Percentiles rank a stretch among this genome's conserved stretches.
phyloP scores from a whole-genome alignment of 2,113 vertebrate species.

The Patagioenas fasciata region DNA sequence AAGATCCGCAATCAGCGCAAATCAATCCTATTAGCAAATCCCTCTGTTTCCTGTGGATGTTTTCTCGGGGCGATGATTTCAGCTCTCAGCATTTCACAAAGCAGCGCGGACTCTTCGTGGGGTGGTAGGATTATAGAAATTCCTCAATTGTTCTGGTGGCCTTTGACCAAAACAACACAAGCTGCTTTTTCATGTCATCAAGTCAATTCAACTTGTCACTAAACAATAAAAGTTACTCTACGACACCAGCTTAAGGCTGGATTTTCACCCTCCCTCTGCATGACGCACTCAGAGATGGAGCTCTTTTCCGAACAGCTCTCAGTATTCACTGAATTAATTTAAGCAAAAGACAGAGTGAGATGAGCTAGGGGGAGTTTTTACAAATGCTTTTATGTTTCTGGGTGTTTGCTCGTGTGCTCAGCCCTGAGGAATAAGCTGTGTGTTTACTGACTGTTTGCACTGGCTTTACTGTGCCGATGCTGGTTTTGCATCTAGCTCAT shows the following conservation, averaged over 20 bases:
- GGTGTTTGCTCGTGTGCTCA: neutral
- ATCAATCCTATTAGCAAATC: neutral
- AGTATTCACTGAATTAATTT: neutral
- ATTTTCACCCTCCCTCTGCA: neutral
- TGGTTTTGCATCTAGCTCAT: neutral
- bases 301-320: neutral
- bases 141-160: neutral
- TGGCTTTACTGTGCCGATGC: neutral
- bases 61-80: rapidly evolving
- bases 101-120: neutral
- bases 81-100: neutral
- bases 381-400: neutral
- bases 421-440: neutral
- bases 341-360: neutral
- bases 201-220: neutral
- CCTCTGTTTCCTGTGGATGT: rapidly evolving
- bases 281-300: neutral
- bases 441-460: neutral
- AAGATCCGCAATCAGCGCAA: neutral
- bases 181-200: neutral
- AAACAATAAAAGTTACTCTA: neutral
- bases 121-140: neutral
- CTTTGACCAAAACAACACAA: neutral
- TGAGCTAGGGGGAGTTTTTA: neutral
- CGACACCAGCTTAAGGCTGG: neutral